Base-by-base conservation (phyloP, 1,140 invertebrate species). In the Lasaia peninsularis region DNA sequence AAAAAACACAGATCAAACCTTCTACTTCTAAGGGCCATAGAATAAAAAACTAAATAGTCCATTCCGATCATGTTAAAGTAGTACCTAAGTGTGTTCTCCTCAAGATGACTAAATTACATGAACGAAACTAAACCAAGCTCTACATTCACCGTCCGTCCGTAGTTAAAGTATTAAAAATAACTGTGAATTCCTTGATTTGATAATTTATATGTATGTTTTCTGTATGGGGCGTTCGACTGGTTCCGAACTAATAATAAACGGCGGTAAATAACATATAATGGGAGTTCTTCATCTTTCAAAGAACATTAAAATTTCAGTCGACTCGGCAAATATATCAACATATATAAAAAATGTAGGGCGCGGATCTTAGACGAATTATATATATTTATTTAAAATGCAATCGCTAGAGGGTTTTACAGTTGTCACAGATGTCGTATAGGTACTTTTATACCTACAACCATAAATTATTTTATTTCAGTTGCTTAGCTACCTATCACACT, bases 231-330 rank as follows among this genome's bases (percentile, higher is more conserved):
- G 14, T 16, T 40, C 14, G 9, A 40, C 37, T 37, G n/a, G 33
- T 9, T 10, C 1, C 2, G 14, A n/a, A 40, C 14, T 40, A 40
- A 40, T 40, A 40, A 40, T 18, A 18, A 9, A 7, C 37, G 16
- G 1, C 37, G 9, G 37, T 40, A 40, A 40, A 40, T 40, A 16
- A 40, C 37, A 40, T 9, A n/a, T 40, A 44, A 44, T 44, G 18
- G 37, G 8, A 18, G 37, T 44, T 44, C 18, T 44, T 44, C 37
- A 44, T 44, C 37, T 44, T 11, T 44, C 37, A 20, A 44, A 44
- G 18, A 44, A 8, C 37, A 44, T 44, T 44, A 44, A 44, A 44
- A 44, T 44, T 18, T 44, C 37, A 44, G 16, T 44, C 9, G 18
- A 18, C 14, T 8, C 10, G 37, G 7, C 37, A 4, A 44, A 44